Evolutionary conservation across 1,140 invertebrate genomes (phyloP), one percentile per base, ranked within the genome.

Genomic region (Cherax destructor): DNA sequence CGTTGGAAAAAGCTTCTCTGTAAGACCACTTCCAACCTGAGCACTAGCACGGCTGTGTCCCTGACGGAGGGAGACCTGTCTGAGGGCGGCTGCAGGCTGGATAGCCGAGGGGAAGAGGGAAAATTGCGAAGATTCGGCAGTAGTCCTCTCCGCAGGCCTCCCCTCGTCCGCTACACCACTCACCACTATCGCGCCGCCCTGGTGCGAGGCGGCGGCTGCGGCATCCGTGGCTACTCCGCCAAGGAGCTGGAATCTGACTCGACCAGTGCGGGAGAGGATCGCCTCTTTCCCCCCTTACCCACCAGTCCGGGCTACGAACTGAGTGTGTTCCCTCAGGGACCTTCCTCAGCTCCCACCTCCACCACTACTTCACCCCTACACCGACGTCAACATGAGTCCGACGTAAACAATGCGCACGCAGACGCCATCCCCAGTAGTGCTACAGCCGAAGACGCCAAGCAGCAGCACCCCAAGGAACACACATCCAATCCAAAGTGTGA

Each of bases 21-120:
- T 69, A 93, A 93, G 79, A 93, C 92, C 18, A 88, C 90, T 52
- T 93, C 92, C 59, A 88, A 69, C 65, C 81, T 93, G 18, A 93
- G 90, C 76, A 88, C 90, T 30, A 92, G 85, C 56, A 93, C 92
- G 4, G 92, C 90, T 10, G 86, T 88, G 41, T 91, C 90, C 9
- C 21, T 88, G 56, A 80, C 92, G 9, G 92, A 92, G 41, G 83
- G 84, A 16, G 85, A 87, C 7, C 50, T 84, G 30, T 77, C 59
- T 18, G 85, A 86, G 41, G 30, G 59, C 56, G 49, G 52, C 41
- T 18, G 76, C 30, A 47, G n/a, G 24, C 13, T 69, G 21, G 74
- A 50, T 3, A 41, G 47, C 52, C 74, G 83, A 7, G 52, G 56
- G 13, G 72, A 79, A 56, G 47, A 72, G 11, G 69, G 52, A 7